Base-by-base conservation (phyloP, 2,797 vertebrate species). In the Eospalax fontanierii region DNA sequence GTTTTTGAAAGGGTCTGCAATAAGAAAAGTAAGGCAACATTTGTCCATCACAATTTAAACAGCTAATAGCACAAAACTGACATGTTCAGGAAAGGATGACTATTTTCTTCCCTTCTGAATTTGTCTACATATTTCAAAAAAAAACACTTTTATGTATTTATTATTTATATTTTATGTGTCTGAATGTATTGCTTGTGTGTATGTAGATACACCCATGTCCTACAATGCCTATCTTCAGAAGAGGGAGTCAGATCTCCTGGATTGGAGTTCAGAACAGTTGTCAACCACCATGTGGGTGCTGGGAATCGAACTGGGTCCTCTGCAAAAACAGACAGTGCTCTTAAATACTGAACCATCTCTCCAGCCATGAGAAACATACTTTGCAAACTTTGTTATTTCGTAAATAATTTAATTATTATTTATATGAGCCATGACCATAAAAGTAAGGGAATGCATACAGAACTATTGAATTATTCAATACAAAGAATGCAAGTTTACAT, bases 361-460 rank as follows among this genome's bases (percentile, higher is more conserved):
- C n/a, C n/a, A n/a, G n/a, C n/a, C n/a, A n/a, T n/a, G n/a, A n/a
- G n/a, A n/a, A n/a, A 3, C 30, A 46, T 74, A 92, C 0, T 79
- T 89, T 89, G 43, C 84, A 75, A 84, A 82, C 19, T 54, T 54
- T 95, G 28, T 71, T 5, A 24, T 89, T 46, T 40, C 35, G 88
- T 84, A 18, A 96, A 97, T 46, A 93, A 83, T 78, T 93, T 95
- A 68, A 3, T 92, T 0, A 0, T 88, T 96, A n/a, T 92, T 93
- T 97, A 95, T 81, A 81, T 57, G 66, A 87, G 46, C 1, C 46
- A 0, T 81, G n/a, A 89, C 96, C 93, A 89, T 92, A 95, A 97
- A 97, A 89, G 59, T 75, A 90, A 68, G n/a, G 9, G 1, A 28
- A 21, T 90, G 11, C 6, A 26, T 95, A 75, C 14, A 68, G 59